These are phyloP conservation scores for Caenorhabditis sp. DNA, from an alignment of 2,888 invertebrate species.

Conservation along the genomic window DNA sequence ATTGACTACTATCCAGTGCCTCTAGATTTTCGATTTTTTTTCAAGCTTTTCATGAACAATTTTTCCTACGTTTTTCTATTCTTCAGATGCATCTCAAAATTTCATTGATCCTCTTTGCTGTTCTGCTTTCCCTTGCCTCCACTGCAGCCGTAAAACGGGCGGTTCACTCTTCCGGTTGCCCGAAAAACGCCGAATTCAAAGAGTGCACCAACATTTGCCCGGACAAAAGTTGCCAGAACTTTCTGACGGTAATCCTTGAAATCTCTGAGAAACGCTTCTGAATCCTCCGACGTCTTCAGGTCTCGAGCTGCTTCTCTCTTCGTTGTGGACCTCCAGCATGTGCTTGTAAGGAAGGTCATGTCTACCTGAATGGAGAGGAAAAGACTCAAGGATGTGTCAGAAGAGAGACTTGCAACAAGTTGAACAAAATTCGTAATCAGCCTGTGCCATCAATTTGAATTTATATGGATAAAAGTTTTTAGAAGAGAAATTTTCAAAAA, in stretches of 20 bases:
- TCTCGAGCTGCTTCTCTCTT: slow-evolving; percentile 73
- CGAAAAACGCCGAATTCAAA: slow-evolving; percentile 65
- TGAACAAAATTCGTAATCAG: slow-evolving; percentile 12
- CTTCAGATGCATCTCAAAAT: slow-evolving; percentile 14
- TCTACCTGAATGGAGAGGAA: slow-evolving; percentile 56
- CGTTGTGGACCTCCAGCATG: slow-evolving; percentile 73
- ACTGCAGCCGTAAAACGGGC: slow-evolving; percentile 20
- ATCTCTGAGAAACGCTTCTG: not conserved
- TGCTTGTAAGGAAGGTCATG: slow-evolving; percentile 70
- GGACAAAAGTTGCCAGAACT: slow-evolving; percentile 69
- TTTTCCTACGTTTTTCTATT: not conserved
- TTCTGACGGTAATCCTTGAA: slow-evolving; percentile 18
- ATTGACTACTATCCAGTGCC: slow-evolving; percentile 6
- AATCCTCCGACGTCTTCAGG: slow-evolving; percentile 36
- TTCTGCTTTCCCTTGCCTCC: not conserved
- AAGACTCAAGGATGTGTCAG: slow-evolving; percentile 67
- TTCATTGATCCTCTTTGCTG: not conserved
- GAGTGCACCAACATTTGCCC: slow-evolving; percentile 73
- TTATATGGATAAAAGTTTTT: not conserved
- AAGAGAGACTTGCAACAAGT: slow-evolving; percentile 61
- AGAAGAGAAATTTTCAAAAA: slow-evolving; percentile 17
- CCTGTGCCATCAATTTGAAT: slow-evolving; percentile 12
- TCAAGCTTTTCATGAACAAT: not conserved
- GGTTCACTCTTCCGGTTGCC: slow-evolving; percentile 53
- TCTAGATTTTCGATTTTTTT: not conserved